A percentile compares a stretch with the other conserved stretches of the same genome.
These are phyloP conservation scores for Oncorhynchus masou DNA, from an alignment of 2,113 vertebrate genomes.

Conservation along the genomic window DNA sequence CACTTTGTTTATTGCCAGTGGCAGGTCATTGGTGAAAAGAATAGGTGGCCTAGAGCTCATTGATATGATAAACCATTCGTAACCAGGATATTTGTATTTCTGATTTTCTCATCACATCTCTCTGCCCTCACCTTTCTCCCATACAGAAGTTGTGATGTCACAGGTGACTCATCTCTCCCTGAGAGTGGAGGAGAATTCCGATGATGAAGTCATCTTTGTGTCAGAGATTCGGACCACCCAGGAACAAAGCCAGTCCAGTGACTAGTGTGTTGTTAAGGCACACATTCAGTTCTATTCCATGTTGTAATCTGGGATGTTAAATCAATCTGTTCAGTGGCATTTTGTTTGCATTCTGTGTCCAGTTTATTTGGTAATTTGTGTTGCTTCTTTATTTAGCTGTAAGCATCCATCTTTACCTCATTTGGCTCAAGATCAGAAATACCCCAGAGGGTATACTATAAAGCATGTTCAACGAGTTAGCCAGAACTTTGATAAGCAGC, in stretches of 20 bases:
- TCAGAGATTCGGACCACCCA: not conserved
- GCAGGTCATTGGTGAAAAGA: no score
- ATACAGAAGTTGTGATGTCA: slow-evolving; percentile 36
- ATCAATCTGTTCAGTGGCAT: not conserved
- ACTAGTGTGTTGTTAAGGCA: not conserved
- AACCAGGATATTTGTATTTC: not conserved
- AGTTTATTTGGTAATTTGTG: not conserved
- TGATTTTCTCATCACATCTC: not conserved
- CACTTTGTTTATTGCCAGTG: no score
- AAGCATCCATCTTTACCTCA: not conserved
- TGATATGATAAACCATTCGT: not conserved
- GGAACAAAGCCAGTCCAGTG: not conserved
- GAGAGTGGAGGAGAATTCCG: slow-evolving; percentile 23
- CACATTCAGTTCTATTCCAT: not conserved
- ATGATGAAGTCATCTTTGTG: slow-evolving; percentile 39
- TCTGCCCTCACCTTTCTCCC: not conserved
- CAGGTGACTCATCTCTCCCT: slow-evolving; percentile 50
- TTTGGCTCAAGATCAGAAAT: no score
- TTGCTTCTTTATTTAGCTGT: not conserved
- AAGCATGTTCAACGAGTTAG: no score
- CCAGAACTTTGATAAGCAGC: no score
- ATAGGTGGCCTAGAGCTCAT: not conserved
- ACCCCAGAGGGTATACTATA: no score
- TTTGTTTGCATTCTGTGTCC: not conserved
- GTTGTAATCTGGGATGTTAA: not conserved